Evolutionary conservation across 2,113 vertebrate species (phyloP).

Genomic region (Lucifuga dentata): DNA sequence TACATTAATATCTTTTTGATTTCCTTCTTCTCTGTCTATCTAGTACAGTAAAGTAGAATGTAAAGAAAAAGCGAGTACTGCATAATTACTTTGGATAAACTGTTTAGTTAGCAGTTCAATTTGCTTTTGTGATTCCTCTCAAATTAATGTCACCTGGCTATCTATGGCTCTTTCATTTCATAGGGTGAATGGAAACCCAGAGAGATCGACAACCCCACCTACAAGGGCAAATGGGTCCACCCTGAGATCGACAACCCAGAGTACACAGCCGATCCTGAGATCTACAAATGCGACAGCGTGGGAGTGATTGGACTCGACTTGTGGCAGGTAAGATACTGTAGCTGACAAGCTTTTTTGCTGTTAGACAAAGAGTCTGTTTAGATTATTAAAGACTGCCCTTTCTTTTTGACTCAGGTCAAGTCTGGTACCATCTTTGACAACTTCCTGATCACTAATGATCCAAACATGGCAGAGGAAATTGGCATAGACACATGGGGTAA

Average conservation of each 20-base stretch:
- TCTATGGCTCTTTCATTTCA: constrained; percentile 13
- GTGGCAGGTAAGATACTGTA: constrained; percentile 81
- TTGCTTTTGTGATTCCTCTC: background rate
- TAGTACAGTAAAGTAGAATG: no score
- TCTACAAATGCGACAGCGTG: constrained; percentile 84
- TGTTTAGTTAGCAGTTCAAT: background rate
- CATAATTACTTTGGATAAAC: background rate
- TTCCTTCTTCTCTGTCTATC: no score
- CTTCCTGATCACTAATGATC: constrained; percentile 88
- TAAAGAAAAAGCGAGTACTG: no score
- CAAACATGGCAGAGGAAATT: constrained; percentile 85
- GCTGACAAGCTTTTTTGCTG: background rate
- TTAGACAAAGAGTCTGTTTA: no score
- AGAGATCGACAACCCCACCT: constrained; percentile 86
- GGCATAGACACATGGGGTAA: constrained; percentile 85
- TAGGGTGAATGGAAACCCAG: constrained; percentile 86
- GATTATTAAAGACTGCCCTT: background rate
- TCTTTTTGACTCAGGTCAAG: constrained; percentile 80
- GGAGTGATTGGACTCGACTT: constrained; percentile 87
- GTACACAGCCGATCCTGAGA: constrained; percentile 82
- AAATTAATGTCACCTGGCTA: background rate
- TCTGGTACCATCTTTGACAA: constrained; percentile 89
- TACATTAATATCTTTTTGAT: no score
- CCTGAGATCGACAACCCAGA: constrained; percentile 90
- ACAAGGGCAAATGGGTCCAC: constrained; percentile 87